Conservation (phyloP, 2,113 vertebrate species). For the Gymnarchus niloticus region DNA sequence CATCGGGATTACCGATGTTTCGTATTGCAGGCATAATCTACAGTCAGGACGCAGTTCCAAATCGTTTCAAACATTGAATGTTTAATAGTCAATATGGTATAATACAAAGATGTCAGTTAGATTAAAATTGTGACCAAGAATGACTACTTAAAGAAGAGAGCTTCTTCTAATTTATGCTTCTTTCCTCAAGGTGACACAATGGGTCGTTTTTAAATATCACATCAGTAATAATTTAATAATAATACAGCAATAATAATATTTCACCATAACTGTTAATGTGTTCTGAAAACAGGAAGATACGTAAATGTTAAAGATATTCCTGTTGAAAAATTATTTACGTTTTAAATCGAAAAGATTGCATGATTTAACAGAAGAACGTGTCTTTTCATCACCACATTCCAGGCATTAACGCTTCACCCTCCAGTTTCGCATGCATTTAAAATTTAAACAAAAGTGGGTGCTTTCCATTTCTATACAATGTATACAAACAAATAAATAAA, state of each 20-base stretch:
- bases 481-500: background rate
- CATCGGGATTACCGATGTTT: background rate
- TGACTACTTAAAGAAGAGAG: background rate
- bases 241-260: background rate
- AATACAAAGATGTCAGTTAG: background rate
- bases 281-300: background rate
- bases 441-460: background rate
- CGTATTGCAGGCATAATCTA: background rate
- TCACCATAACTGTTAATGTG: background rate
- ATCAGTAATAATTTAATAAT: background rate
- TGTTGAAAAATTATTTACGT: background rate
- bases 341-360: background rate
- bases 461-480: background rate
- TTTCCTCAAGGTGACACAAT: too few species aligned
- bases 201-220: too few species aligned
- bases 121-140: background rate
- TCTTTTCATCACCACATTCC: background rate
- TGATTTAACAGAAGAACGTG: background rate
- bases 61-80: background rate
- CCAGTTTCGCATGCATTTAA: background rate
- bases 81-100: background rate
- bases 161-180: background rate
- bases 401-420: background rate
- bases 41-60: background rate
- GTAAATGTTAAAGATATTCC: too few species aligned